These are phyloP conservation scores for Phengaris arion DNA, from an alignment of 2,888 invertebrate species.

Conservation along the genomic window DNA sequence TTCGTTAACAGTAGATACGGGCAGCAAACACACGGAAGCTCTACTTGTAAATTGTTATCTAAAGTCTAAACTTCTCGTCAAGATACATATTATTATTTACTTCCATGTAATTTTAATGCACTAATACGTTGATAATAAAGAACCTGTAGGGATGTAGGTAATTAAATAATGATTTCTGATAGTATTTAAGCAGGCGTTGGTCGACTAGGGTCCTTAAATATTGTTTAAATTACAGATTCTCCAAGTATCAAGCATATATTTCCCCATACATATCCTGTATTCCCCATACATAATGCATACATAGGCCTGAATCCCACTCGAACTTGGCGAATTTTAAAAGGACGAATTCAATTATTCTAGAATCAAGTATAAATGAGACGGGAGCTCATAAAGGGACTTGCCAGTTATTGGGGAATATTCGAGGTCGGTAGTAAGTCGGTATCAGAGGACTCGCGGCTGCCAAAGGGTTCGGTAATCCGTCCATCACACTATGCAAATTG, in stretches of 20 bases:
- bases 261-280: no score
- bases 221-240: background rate
- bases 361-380: background rate
- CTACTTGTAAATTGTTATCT: background rate
- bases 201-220: no score
- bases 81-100: background rate
- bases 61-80: background rate
- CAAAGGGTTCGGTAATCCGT: constrained; percentile 62
- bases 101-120: background rate
- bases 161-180: no score
- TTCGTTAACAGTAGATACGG: constrained; percentile 3
- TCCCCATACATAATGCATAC: background rate
- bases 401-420: constrained; percentile 1
- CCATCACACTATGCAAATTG: constrained; percentile 73
- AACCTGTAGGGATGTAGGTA: no score
- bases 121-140: no score
- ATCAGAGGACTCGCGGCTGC: constrained; percentile 13
- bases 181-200: no score
- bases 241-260: no score
- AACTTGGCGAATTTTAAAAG: background rate
- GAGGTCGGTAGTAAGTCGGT: background rate
- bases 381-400: constrained; percentile 10
- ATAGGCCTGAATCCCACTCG: background rate
- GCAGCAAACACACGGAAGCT: background rate
- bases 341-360: constrained; percentile 10